Evolutionary conservation across 2,113 vertebrate species (phyloP).

Genomic region (Mungos mungo): DNA sequence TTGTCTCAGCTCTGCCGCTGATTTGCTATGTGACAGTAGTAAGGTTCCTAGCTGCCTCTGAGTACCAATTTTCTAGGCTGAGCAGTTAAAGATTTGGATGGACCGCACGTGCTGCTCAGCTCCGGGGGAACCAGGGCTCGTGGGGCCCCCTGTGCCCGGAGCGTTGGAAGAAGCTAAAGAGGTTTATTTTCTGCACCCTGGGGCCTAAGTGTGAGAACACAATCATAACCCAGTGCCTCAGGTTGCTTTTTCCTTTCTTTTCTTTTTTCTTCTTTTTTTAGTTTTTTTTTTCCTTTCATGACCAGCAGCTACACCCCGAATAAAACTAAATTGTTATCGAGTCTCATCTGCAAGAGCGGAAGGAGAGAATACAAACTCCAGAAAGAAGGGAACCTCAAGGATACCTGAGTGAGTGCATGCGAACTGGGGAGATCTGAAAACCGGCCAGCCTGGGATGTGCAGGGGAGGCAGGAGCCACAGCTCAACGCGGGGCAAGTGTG

Average conservation of each 20-base stretch:
- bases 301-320: neutral
- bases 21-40: neutral
- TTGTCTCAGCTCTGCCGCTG: neutral
- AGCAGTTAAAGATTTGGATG: neutral
- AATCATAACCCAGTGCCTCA: neutral
- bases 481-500: too few relatives aligned
- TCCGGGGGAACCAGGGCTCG: accelerated
- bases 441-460: too few relatives aligned
- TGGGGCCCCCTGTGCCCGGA: too few relatives aligned
- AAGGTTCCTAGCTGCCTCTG: neutral
- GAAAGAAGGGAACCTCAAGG: too few relatives aligned
- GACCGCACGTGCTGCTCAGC: neutral
- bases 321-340: neutral
- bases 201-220: neutral
- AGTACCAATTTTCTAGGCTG: neutral
- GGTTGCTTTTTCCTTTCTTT: neutral
- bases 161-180: neutral
- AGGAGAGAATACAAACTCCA: too few relatives aligned
- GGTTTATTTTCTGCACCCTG: neutral
- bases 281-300: neutral
- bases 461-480: too few relatives aligned
- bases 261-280: neutral
- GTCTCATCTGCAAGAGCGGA: too few relatives aligned
- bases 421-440: too few relatives aligned
- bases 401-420: too few relatives aligned